These are phyloP conservation scores for Peromyscus nudipes DNA, from an alignment of 2,797 vertebrate species.

Conservation along the genomic window DNA sequence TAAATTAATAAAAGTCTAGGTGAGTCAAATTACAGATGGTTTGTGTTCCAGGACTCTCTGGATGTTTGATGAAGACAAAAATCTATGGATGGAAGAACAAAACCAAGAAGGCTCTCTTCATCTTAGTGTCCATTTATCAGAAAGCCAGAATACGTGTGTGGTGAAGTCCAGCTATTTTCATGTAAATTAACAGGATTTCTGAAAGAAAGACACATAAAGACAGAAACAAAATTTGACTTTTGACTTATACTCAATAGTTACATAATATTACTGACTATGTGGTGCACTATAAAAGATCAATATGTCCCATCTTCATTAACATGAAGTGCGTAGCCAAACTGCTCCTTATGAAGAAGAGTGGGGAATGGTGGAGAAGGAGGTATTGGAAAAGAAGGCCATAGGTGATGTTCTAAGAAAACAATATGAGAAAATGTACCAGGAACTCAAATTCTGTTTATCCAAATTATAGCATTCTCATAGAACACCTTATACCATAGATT, in stretches of 20 bases:
- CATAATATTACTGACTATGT: background rate
- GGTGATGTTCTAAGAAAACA: background rate
- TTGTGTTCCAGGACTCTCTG: background rate
- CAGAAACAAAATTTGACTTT: slow-evolving; percentile 19
- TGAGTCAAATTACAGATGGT: slow-evolving; percentile 65
- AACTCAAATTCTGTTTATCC: background rate
- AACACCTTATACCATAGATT: background rate
- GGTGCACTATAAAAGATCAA: background rate
- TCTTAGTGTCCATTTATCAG: background rate
- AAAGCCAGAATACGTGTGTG: background rate
- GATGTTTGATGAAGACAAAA: slow-evolving; percentile 66
- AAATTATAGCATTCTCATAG: slow-evolving; percentile 31
- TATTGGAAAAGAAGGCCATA: background rate
- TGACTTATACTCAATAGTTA: slow-evolving; percentile 18
- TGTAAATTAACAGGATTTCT: slow-evolving; percentile 54
- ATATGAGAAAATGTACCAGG: background rate
- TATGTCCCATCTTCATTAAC: background rate
- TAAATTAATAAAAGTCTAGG: slow-evolving; percentile 70
- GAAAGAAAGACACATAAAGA: background rate
- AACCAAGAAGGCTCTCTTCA: background rate
- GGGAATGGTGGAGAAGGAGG: background rate
- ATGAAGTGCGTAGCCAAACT: background rate
- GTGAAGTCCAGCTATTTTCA: background rate
- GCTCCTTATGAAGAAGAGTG: slow-evolving; percentile 2
- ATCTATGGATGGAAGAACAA: slow-evolving; percentile 45